Conservation (phyloP, 1,140 invertebrate genomes). For the Trissolcus basalis region DNA sequence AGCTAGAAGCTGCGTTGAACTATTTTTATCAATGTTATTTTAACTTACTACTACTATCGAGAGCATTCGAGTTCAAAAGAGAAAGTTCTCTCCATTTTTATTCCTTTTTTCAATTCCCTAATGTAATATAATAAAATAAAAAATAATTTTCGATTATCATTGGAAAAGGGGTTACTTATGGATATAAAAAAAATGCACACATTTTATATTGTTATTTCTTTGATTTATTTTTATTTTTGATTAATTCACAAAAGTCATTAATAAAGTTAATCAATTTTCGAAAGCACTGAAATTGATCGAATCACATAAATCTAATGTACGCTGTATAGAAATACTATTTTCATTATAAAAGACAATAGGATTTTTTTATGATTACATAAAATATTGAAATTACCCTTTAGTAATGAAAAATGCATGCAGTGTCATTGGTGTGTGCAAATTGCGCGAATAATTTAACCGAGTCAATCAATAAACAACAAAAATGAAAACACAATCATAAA, state of each 20-base stretch:
- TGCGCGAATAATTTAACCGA: too few species aligned
- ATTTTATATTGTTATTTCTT: too few species aligned
- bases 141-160: not conserved
- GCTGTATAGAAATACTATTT: not conserved
- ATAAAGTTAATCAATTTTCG: conserved; percentile 7
- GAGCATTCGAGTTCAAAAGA: conserved; percentile 20
- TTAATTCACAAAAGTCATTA: conserved; percentile 33
- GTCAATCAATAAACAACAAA: too few species aligned
- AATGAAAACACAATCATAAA: too few species aligned
- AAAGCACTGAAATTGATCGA: conserved; percentile 12
- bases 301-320: not conserved
- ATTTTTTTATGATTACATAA: conserved; percentile 11
- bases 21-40: conserved; percentile 63
- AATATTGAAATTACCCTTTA: conserved; percentile 15
- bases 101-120: not conserved
- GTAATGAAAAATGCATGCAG: conserved; percentile 10
- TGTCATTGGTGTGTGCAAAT: conserved; percentile 6
- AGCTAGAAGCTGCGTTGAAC: conserved; percentile 31
- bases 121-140: not conserved
- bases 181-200: too few species aligned
- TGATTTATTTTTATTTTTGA: conserved; percentile 43
- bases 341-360: not conserved
- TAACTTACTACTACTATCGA: conserved; percentile 12
- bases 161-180: not conserved
- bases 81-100: not conserved